These are phyloP conservation scores for Falco novaeseelandiae DNA, from an alignment of 2,797 vertebrate species.

Conservation along the genomic window DNA sequence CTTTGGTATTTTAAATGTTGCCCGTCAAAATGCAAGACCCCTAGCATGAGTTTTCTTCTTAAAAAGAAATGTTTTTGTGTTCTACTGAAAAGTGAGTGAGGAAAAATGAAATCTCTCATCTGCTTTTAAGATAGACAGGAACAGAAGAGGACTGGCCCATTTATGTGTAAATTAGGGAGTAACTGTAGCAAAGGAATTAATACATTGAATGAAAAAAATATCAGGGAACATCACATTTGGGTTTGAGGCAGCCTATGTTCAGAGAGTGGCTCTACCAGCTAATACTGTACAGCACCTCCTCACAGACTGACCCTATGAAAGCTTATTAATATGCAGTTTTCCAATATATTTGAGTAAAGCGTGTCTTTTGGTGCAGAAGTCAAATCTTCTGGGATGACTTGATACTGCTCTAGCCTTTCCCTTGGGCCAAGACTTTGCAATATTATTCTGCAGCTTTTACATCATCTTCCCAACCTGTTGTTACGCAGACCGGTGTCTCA, in stretches of 20 bases:
- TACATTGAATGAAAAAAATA: background rate
- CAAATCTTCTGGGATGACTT: background rate
- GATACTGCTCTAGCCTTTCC: background rate
- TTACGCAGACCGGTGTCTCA: background rate
- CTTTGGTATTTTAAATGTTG: background rate
- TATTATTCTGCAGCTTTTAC: background rate
- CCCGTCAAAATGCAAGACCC: background rate
- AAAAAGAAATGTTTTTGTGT: background rate
- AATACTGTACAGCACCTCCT: background rate
- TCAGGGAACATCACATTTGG: background rate
- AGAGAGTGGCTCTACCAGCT: background rate
- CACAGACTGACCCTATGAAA: background rate
- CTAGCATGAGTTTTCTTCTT: background rate
- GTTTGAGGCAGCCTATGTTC: background rate
- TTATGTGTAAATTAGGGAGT: background rate
- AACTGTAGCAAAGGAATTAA: background rate
- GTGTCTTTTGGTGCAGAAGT: background rate
- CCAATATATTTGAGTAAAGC: background rate
- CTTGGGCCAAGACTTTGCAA: background rate
- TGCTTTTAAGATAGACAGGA: background rate
- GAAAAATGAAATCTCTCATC: background rate
- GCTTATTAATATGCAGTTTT: background rate
- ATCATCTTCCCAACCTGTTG: background rate
- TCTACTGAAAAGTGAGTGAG: background rate
- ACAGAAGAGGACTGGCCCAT: background rate